Conservation (phyloP, 2,888 invertebrate species). For the Eudasyphora cyanicolor region DNA sequence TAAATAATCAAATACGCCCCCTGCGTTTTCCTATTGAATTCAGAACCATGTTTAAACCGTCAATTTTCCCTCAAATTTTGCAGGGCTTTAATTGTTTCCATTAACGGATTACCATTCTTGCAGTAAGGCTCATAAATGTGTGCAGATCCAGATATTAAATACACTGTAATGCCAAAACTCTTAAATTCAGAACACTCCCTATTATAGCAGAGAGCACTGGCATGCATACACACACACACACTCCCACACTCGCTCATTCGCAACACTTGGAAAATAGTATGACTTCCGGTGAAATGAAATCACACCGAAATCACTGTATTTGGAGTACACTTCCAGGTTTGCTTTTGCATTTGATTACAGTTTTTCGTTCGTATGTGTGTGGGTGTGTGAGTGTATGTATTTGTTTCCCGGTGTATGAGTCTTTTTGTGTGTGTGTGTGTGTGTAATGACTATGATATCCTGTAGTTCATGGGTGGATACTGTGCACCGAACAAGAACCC, state of each 20-base stretch:
- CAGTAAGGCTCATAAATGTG: not conserved
- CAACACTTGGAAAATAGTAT: not conserved
- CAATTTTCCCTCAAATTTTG: no score
- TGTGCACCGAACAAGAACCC: not conserved
- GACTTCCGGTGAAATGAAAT: slow-evolving; percentile 27
- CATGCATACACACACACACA: no score
- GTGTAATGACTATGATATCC: slow-evolving; percentile 17
- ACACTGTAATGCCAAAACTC: not conserved
- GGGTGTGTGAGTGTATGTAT: not conserved
- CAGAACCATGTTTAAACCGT: no score
- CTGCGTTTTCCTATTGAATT: no score
- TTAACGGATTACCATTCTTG: not conserved
- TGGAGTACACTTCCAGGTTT: slow-evolving; percentile 20
- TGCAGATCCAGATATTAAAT: no score
- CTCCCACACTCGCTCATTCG: not conserved
- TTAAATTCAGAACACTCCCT: not conserved
- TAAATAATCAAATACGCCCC: no score
- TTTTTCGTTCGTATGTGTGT: not conserved
- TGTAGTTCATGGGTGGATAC: not conserved
- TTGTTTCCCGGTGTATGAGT: not conserved
- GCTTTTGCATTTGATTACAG: slow-evolving; percentile 12
- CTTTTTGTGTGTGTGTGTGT: not conserved
- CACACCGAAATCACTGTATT: slow-evolving; percentile 7
- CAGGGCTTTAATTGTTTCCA: no score
- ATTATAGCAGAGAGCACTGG: no score